Percentiles rank a stretch among this genome's conserved stretches.
phyloP scores from a whole-genome alignment of 2,797 vertebrate genomes.

The Novumbra hubbsi region DNA sequence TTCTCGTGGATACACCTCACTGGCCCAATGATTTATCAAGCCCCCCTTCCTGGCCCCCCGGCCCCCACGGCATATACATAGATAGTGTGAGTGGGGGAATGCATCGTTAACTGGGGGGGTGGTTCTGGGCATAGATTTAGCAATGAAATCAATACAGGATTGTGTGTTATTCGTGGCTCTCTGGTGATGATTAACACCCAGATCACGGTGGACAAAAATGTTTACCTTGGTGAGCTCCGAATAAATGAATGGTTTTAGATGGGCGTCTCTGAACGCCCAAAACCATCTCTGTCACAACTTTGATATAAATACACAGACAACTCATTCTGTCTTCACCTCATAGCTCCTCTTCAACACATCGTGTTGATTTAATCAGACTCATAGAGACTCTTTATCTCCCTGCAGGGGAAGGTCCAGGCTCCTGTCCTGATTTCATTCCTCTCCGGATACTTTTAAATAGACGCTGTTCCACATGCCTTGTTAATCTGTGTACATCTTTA shows the following conservation, averaged over 20 bases:
- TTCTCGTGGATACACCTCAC: constrained; percentile 29
- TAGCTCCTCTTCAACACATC: constrained; percentile 8
- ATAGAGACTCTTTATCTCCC: constrained; percentile 39
- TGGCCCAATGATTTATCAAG: constrained; percentile 20
- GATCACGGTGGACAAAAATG: too few species aligned
- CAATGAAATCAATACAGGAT: constrained; percentile 51
- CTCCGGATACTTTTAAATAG: constrained; percentile 62
- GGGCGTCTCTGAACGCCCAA: not conserved
- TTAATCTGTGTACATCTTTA: constrained; percentile 4
- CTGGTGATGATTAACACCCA: constrained; percentile 23
- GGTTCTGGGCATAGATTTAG: constrained; percentile 23
- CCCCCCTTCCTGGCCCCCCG: too few species aligned
- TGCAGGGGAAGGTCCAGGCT: constrained; percentile 53
- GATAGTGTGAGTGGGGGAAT: constrained; percentile 11
- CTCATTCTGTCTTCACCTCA: constrained; percentile 16
- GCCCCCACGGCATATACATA: constrained; percentile 14
- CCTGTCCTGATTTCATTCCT: constrained; percentile 67
- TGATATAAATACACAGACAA: not conserved
- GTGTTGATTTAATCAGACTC: constrained; percentile 17
- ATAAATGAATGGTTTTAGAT: not conserved
- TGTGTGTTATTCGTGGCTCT: constrained; percentile 43
- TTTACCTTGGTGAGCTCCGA: not conserved
- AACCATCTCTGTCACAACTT: not conserved
- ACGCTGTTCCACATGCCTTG: constrained; percentile 59
- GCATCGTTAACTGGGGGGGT: constrained; percentile 11